These are phyloP conservation scores for Caenorhabditis sp. DNA, from an alignment of 2,888 invertebrate genomes.

Conservation along the genomic window DNA sequence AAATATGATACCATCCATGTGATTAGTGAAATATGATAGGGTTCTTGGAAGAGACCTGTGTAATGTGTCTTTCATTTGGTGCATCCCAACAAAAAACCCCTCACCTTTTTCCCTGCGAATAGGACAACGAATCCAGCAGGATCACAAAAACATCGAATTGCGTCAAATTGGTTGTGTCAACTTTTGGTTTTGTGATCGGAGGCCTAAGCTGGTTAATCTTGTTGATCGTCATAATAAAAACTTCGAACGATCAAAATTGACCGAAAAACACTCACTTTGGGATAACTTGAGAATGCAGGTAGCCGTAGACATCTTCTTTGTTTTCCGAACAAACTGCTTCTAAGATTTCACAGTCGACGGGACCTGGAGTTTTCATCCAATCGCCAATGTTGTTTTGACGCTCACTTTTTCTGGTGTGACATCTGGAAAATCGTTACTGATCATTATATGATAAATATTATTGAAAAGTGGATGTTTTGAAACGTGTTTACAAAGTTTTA, in stretches of 20 bases:
- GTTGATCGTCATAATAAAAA: constrained; percentile 24
- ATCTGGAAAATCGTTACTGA: too few species aligned
- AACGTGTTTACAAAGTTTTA: not conserved
- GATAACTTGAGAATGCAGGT: constrained; percentile 64
- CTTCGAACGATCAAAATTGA: constrained; percentile 8
- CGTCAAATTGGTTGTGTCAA: constrained; percentile 39
- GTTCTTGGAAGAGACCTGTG: constrained; percentile 69
- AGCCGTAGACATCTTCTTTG: constrained; percentile 53
- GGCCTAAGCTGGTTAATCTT: constrained; percentile 33
- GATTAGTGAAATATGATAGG: constrained; percentile 66
- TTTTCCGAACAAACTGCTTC: constrained; percentile 59
- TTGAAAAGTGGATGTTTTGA: too few species aligned
- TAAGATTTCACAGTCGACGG: constrained; percentile 64
- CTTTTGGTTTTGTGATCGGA: constrained; percentile 40
- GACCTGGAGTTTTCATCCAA: constrained; percentile 42
- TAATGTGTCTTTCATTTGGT: not conserved
- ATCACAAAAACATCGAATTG: constrained; percentile 68
- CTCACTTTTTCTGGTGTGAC: constrained; percentile 53
- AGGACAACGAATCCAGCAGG: constrained; percentile 67
- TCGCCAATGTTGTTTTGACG: constrained; percentile 44
- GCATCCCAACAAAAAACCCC: not conserved
- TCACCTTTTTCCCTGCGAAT: constrained; percentile 67
- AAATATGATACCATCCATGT: constrained; percentile 71
- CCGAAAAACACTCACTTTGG: constrained; percentile 40
- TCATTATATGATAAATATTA: too few species aligned